Conservation (phyloP, 2,888 invertebrate genomes). For the Cistogaster globosa region DNA sequence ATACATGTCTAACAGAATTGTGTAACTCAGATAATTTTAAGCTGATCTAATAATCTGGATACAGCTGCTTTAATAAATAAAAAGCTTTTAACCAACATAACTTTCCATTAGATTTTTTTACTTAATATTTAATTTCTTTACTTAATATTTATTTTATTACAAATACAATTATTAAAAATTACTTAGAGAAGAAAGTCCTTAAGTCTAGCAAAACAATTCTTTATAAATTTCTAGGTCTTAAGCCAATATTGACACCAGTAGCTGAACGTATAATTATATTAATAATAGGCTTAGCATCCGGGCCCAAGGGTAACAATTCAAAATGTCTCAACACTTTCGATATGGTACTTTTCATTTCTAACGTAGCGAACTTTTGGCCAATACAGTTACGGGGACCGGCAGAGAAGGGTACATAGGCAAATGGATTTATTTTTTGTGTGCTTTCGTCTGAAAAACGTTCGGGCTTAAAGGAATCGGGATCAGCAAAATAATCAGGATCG, state of each 20-base stretch:
- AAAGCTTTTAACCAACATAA: too few species aligned
- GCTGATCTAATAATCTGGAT: too few species aligned
- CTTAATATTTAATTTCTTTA: not conserved
- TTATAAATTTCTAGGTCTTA: conserved; percentile 71
- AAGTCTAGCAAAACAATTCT: not conserved
- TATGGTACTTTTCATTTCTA: conserved; percentile 81
- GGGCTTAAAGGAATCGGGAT: conserved; percentile 79
- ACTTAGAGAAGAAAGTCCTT: not conserved
- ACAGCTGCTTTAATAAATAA: too few species aligned
- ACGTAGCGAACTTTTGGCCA: conserved; percentile 80
- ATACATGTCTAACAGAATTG: too few species aligned
- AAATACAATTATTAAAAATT: not conserved
- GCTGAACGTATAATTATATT: conserved; percentile 78
- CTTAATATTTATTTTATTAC: not conserved
- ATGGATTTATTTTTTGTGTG: conserved; percentile 80
- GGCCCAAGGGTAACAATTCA: conserved; percentile 78
- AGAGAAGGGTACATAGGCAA: conserved; percentile 79
- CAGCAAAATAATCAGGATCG: conserved; percentile 77
- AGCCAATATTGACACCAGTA: conserved; percentile 78
- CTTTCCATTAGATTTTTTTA: not conserved
- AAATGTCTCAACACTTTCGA: conserved; percentile 77
- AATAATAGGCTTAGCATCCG: conserved; percentile 74
- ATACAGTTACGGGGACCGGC: conserved; percentile 82
- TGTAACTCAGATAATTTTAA: too few species aligned
- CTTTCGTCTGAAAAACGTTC: conserved; percentile 80